A percentile compares a stretch with the other conserved stretches of the same genome.
phyloP scores from a whole-genome alignment of 2,888 invertebrate genomes.

The Eilema sororculum region DNA sequence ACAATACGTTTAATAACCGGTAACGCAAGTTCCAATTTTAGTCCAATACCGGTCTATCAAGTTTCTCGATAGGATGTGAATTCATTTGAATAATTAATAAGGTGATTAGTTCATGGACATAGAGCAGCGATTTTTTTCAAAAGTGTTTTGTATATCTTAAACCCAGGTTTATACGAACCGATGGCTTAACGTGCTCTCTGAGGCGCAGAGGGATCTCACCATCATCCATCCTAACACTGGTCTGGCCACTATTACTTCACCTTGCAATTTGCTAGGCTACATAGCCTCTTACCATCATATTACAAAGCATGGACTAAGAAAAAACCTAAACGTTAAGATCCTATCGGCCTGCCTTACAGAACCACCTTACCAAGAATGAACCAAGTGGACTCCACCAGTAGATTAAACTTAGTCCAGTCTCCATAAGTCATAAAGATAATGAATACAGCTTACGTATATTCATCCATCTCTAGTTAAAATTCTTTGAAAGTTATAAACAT shows the following conservation, averaged over 20 bases:
- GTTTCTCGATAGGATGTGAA: not conserved
- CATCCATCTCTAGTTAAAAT: not conserved
- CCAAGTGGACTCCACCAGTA: not conserved
- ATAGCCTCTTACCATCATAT: too few species aligned
- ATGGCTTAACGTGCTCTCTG: too few species aligned
- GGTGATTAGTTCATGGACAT: not conserved
- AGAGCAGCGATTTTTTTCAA: not conserved
- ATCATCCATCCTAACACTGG: too few species aligned
- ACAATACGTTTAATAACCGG: not conserved
- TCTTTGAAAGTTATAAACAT: conserved; percentile 9
- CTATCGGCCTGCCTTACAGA: not conserved
- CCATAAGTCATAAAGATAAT: not conserved
- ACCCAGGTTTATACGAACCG: too few species aligned
- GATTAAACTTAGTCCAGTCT: not conserved
- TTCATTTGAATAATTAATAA: not conserved
- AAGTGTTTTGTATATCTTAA: not conserved
- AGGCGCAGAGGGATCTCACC: too few species aligned
- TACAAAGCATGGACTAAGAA: not conserved
- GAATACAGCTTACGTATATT: not conserved
- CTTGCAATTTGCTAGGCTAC: too few species aligned
- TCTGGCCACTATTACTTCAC: too few species aligned
- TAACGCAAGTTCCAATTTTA: not conserved
- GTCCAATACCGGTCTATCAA: not conserved
- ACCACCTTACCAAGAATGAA: not conserved
- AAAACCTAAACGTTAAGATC: not conserved